phyloP scores from a whole-genome alignment of 1,140 invertebrate genomes.

The Artemia franciscana region DNA sequence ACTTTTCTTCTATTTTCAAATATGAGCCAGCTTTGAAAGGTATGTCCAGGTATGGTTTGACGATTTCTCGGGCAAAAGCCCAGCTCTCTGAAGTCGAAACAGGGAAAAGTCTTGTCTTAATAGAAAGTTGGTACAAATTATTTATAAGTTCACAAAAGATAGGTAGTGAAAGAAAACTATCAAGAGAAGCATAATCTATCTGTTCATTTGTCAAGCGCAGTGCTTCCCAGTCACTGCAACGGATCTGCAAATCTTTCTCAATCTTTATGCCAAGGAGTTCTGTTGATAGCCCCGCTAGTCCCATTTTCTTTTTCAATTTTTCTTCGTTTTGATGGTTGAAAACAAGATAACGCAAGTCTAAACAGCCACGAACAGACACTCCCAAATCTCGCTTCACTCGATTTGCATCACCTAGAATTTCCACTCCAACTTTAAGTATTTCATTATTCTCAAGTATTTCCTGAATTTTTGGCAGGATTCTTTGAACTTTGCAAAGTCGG shows the following conservation, averaged over 20 bases:
- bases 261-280: slow-evolving; percentile 25
- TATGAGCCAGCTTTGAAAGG: too few species aligned
- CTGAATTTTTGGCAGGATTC: too few species aligned
- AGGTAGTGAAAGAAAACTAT: slow-evolving; percentile 39
- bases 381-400: slow-evolving; percentile 39
- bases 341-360: slow-evolving; percentile 42
- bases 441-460: slow-evolving; percentile 24
- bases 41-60: too few species aligned
- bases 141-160: slow-evolving; percentile 26
- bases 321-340: slow-evolving; percentile 19
- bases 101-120: too few species aligned
- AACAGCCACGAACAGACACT: slow-evolving; percentile 31
- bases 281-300: slow-evolving; percentile 14
- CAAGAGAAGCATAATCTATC: slow-evolving; percentile 41
- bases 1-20: too few species aligned
- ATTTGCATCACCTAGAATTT: slow-evolving; percentile 37
- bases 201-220: slow-evolving; percentile 31
- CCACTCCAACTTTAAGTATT: slow-evolving; percentile 50
- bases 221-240: slow-evolving; percentile 50
- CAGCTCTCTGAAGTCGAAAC: too few species aligned
- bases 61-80: too few species aligned
- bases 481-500: too few species aligned
- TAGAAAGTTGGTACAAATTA: slow-evolving; percentile 10
- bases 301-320: slow-evolving; percentile 10
- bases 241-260: slow-evolving; percentile 35